Base-by-base conservation (phyloP, 2,113 vertebrate species). In the Aspiorhynchus laticeps region DNA sequence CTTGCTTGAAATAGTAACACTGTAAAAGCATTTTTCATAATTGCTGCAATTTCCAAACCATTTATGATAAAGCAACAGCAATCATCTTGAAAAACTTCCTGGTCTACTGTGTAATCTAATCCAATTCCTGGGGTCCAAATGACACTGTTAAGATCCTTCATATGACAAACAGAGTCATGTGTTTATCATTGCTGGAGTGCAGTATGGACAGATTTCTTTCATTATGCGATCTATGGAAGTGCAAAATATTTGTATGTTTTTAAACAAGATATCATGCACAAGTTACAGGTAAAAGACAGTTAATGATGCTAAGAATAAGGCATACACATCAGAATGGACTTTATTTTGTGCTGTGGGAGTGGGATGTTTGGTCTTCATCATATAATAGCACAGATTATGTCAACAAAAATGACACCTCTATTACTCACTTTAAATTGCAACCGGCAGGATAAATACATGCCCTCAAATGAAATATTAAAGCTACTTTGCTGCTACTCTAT, bases 21-120 rank as follows among this genome's bases (percentile, higher is more conserved):
- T 71, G 51, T 71, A 53, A 71, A 71, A 83, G 43, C 61, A 33
- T 21, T 24, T 51, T 71, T 83, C 26, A 53, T 83, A 71, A 83
- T 83, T 71, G 63, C 41, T 51, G 41, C 41, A 69, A 71, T 83
- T 51, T 28, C 17, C 81, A 69, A 63, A 83, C 9, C 43, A 71
- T 69, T 69, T 24, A 5, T 65, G 11, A 43, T 48, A 46, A 14
- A 51, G 41, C 63, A 33, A 69, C 26, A 51, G 46, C 41, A 83
- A 83, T 71, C 81, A 83, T 43, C 43, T 83, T 15, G 12, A 82
- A 38, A 81, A 67, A 31, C 15, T 0, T 28, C 3, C 19, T 1
- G 48, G 14, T 67, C n/a, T 28, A 77, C 12, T 14, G 26, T 59
- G 24, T 24, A 36, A 79, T 79, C 77, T 79, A 79, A 41, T 80